Evolutionary conservation across 1,140 invertebrate genomes (phyloP), one percentile per base, ranked within the genome.

Genomic region (Arctopsyche grandis): DNA sequence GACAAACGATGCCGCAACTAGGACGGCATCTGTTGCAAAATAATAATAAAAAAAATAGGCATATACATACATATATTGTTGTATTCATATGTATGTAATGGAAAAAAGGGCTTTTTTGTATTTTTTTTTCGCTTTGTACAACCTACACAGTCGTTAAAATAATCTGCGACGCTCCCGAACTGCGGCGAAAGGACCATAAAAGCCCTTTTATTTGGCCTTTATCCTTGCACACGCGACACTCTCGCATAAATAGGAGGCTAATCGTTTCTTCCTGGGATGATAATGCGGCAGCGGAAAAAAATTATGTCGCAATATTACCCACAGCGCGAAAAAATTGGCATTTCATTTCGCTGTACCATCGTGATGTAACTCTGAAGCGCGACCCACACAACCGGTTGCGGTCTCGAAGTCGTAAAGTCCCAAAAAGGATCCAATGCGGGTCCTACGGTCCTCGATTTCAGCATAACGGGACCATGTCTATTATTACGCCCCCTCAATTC

Each of bases 181-280:
- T 14, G 14, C 12, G 22, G 21, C 12, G 21, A 19, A 22, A 19
- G 63, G 0, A 12, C 10, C 63, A 22, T 66, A 66, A 66, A 66
- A 66, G 22, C 63, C 22, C 26, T 24, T 66, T 66, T 66, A 66
- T 66, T 66, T 66, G 21, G 63, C 63, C 24, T 66, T 66, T 22
- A 22, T 24, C 63, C 21, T 60, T 26, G 10, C 24, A 66, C 24
- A 66, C 24, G 63, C 63, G 63, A 66, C 63, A 66, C 63, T 66
- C 63, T 66, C 63, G 63, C 63, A 66, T 66, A 66, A 66, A 66
- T 66, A 66, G 63, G 63, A 21, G 63, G 24, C 63, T 66, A 66
- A 66, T 66, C 63, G 63, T 66, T 66, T 29, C 63, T 66, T 66
- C 63, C 63, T 66, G 63, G 29, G 63, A 66, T 22, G 63, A 66